Percentiles rank a stretch among this genome's conserved stretches.
Conservation (phyloP, 1,140 invertebrate genomes). For the honey bee (Apis mellifera) region Amel_HAv3.1 CM009932.2:8943001-8943500, state of each 20-base stretch:
- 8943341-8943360: conserved; percentile 47
- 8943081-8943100: conserved; percentile 17
- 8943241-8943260: conserved; percentile 57
- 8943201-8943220: neutral
- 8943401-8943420: conserved; percentile 76
- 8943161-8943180: conserved; percentile 7
- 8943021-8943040: conserved; percentile 20
- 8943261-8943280: conserved; percentile 47
- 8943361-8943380: conserved; percentile 67
- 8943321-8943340: conserved; percentile 53
- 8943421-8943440: conserved; percentile 75
- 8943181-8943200: neutral
- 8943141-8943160: neutral
- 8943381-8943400: conserved; percentile 76
- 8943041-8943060: conserved; percentile 33
- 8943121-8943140: neutral
- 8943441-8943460: conserved; percentile 62
- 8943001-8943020: neutral
- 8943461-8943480: conserved; percentile 45
- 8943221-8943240: conserved; percentile 19
- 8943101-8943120: neutral
- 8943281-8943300: conserved; percentile 53
- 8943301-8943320: conserved; percentile 46
- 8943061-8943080: conserved; percentile 37
- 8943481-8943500: conserved; percentile 45